A percentile compares a stretch with the other conserved stretches of the same genome.
These are phyloP conservation scores for Dolomedes plantarius DNA, from an alignment of 2,888 invertebrate species.

Conservation along the genomic window DNA sequence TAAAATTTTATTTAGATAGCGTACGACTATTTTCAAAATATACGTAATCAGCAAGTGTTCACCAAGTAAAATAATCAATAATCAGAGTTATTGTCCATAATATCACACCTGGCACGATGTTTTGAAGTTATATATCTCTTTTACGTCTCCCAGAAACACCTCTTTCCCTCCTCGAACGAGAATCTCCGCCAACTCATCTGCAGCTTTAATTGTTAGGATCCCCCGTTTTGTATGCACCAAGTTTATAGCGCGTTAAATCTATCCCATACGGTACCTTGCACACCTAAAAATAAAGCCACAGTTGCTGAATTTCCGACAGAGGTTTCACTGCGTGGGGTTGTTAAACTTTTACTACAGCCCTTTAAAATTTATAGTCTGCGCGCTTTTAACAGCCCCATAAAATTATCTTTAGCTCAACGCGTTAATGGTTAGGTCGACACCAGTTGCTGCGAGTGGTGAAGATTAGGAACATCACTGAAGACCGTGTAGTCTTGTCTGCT, in stretches of 20 bases:
- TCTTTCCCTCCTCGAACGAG: too few relatives aligned
- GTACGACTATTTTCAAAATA: too few relatives aligned
- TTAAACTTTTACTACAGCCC: conserved; percentile 1
- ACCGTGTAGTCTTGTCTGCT: not conserved
- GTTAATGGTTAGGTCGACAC: conserved; percentile 3
- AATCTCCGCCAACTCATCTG: not conserved
- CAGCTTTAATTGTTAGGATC: not conserved
- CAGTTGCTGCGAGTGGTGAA: not conserved
- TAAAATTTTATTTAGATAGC: too few relatives aligned
- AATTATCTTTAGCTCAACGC: conserved; percentile 3
- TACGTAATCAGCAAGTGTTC: too few relatives aligned
- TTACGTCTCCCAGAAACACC: too few relatives aligned
- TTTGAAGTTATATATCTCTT: too few relatives aligned
- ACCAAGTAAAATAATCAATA: too few relatives aligned
- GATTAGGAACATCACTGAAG: not conserved
- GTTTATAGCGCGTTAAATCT: conserved; percentile 12
- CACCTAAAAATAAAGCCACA: not conserved
- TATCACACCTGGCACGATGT: too few relatives aligned
- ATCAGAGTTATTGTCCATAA: too few relatives aligned
- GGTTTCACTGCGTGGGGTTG: not conserved
- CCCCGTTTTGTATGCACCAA: not conserved
- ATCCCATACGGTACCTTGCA: not conserved
- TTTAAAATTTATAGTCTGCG: conserved; percentile 7
- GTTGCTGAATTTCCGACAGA: not conserved
- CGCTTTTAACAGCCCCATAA: not conserved